Conservation (phyloP, 2,797 vertebrate genomes). For the Erethizon dorsatum region DNA sequence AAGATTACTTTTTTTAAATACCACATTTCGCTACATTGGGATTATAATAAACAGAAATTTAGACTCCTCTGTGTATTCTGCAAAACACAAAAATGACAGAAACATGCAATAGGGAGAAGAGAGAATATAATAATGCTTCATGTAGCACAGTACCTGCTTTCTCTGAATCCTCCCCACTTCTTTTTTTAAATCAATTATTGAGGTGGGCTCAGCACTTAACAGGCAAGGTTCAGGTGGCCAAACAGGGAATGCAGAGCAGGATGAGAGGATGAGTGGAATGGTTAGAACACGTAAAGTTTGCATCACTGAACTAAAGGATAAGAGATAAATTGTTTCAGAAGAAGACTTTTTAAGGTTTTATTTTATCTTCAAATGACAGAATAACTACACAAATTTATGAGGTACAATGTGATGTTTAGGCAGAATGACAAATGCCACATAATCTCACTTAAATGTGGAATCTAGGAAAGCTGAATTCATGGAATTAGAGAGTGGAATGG, state of each 20-base stretch:
- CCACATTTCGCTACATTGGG: slow-evolving; percentile 40
- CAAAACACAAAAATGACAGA: slow-evolving; percentile 48
- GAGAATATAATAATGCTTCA: not conserved
- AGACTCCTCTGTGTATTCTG: not conserved
- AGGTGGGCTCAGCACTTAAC: not conserved
- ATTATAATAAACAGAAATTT: slow-evolving; percentile 74
- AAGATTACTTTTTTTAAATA: slow-evolving; percentile 70
- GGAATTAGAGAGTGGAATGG: not conserved
- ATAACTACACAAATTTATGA: not conserved
- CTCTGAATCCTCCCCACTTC: not conserved
- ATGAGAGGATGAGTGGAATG: not conserved
- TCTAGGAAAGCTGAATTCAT: not conserved
- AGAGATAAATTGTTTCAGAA: not conserved
- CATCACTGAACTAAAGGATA: not conserved
- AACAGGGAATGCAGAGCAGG: not conserved
- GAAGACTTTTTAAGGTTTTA: not conserved
- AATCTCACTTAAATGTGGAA: not conserved
- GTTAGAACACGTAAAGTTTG: not conserved
- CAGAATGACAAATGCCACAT: not conserved
- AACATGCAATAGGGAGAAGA: not conserved
- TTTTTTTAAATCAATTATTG: not conserved
- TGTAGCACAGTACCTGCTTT: not conserved
- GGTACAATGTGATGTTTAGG: not conserved
- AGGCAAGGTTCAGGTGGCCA: not conserved
- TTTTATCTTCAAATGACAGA: not conserved